These are phyloP conservation scores for Mormyrops attenuatus DNA, from an alignment of 2,797 vertebrate species.

Conservation along the genomic window DNA sequence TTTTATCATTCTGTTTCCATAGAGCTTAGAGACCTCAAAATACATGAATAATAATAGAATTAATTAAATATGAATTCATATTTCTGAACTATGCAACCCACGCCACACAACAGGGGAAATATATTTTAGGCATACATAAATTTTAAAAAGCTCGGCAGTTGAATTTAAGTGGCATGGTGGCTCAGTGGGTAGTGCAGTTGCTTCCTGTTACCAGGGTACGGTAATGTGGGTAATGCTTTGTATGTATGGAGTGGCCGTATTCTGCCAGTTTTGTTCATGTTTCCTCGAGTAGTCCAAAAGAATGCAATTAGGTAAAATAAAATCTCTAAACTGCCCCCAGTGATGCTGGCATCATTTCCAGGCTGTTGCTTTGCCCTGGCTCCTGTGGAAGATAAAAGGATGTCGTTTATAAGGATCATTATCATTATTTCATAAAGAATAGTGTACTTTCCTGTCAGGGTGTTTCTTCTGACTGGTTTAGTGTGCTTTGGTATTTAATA, in stretches of 20 bases:
- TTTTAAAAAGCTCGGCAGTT: not conserved
- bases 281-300: not conserved
- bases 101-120: not conserved
- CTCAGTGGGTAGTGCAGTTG: not conserved
- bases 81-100: not conserved
- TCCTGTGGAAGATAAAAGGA: not conserved
- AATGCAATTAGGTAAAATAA: not conserved
- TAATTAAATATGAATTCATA: constrained; percentile 5
- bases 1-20: not conserved
- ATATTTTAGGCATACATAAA: not conserved
- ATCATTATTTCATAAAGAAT: not conserved
- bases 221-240: not conserved
- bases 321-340: not conserved
- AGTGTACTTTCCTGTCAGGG: not conserved
- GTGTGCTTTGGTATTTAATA: not conserved
- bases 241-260: not conserved
- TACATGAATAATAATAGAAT: constrained; percentile 3
- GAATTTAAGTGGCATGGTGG: not conserved
- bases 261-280: not conserved
- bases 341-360: not conserved
- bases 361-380: not conserved
- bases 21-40: not conserved
- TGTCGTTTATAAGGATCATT: not conserved
- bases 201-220: not conserved
- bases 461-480: not conserved